phyloP scores from a whole-genome alignment of 2,888 invertebrate genomes.

The Alloplasta piceator region DNA sequence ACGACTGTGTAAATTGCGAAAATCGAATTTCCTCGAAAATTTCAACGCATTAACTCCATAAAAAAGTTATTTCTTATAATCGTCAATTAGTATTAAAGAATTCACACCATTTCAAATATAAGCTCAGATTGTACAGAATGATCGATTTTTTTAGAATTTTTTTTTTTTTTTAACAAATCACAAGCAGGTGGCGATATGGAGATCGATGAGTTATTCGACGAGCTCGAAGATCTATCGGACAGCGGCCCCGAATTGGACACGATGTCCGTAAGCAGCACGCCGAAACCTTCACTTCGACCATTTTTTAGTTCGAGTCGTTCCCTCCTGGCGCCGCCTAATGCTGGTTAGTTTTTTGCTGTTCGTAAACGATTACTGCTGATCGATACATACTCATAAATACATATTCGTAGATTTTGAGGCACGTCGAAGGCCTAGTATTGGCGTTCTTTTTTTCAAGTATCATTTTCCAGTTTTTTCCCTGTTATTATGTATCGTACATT shows the following conservation, averaged over 20 bases:
- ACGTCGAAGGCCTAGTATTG: constrained; percentile 64
- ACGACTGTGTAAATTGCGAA: too few relatives aligned
- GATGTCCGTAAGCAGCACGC: constrained; percentile 98
- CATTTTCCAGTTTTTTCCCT: constrained; percentile 36
- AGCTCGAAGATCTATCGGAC: constrained; percentile 97
- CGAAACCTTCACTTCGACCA: constrained; percentile 97
- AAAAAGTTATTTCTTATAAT: too few relatives aligned
- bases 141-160: neutral
- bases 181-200: constrained; percentile 90
- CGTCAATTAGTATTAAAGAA: too few relatives aligned
- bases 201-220: constrained; percentile 97
- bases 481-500: constrained; percentile 17
- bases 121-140: too few relatives aligned
- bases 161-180: constrained; percentile 27
- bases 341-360: constrained; percentile 75
- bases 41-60: too few relatives aligned
- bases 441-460: constrained; percentile 37
- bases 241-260: constrained; percentile 98
- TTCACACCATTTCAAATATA: too few relatives aligned
- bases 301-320: constrained; percentile 97
- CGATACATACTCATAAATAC: neutral
- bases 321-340: constrained; percentile 84
- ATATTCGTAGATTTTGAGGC: constrained; percentile 64
- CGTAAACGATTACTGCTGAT: constrained; percentile 9
- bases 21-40: too few relatives aligned